Evolutionary conservation across 2,113 vertebrate genomes (phyloP), one percentile per base, ranked within the genome.

Genomic region (Podiceps cristatus): DNA sequence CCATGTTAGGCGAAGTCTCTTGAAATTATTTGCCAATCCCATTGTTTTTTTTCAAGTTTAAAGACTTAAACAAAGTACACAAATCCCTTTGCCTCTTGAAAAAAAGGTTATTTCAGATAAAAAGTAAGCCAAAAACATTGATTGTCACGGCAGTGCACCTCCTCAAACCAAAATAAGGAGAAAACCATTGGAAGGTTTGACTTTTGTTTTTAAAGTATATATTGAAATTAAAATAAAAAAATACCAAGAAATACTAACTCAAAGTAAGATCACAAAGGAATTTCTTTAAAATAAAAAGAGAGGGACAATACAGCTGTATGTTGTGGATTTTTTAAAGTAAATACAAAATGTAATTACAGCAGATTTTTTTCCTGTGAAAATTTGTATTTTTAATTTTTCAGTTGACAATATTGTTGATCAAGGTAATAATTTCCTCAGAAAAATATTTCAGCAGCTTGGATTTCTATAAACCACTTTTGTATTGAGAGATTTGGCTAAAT

Each of bases 341-440:
- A 20, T 5, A 42, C 7, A 79, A 55, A 87, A 64, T 64, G 5
- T 28, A 55, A 64, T 59, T 60, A 37, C 58, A 83, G 3, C 2
- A 58, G 2, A 31, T 2, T 13, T 83, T 83, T 77, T 81, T 18
- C 13, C 55, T 7, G 28, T n/a, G 1, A 42, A 85, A 62, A 8
- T 35, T 13, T 12, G 17, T 56, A 27, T 42, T 86, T 79, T 72
- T 42, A 58, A 15, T 40, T 80, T 80, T 78, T 50, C n/a, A 9
- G 4, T 49, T 60, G 7, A 44, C 1, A 1, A 6, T 33, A 35
- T 28, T 55, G 17, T 0, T 74, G 7, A 44, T 33, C 12, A 74
- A 28, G 9, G 11, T 15, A 64, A 19, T 10, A 55, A 49, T 77
- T 47, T 80, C 7, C 29, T 67, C 11, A 49, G 22, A 42, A 42